A percentile compares a stretch with the other conserved stretches of the same genome.
Evolutionary conservation across 2,888 invertebrate genomes (phyloP).

Genomic region (Sceliomorpha sp.): DNA sequence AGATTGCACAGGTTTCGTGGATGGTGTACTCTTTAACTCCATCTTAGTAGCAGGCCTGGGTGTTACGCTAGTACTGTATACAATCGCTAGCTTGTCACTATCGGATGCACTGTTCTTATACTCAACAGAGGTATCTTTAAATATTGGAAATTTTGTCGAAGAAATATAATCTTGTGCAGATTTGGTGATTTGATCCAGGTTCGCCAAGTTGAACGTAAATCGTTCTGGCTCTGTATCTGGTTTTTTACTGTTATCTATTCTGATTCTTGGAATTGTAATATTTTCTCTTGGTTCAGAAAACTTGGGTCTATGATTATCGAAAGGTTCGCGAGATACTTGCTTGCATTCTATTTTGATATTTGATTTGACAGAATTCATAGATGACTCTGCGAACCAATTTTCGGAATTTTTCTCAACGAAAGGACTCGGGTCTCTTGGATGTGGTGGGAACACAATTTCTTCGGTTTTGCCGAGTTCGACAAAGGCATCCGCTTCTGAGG

Average conservation of each 20-base stretch:
- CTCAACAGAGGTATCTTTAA: constrained; percentile 17
- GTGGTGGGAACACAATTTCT: constrained; percentile 40
- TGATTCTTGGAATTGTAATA: constrained; percentile 25
- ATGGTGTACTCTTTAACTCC: constrained; percentile 60
- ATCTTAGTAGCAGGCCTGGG: constrained; percentile 58
- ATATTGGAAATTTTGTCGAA: constrained; percentile 43
- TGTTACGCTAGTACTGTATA: constrained; percentile 63
- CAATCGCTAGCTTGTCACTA: constrained; percentile 56
- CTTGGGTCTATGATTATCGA: constrained; percentile 60
- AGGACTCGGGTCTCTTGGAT: constrained; percentile 44
- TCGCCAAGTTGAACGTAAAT: constrained; percentile 69
- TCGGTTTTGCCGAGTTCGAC: constrained; percentile 44
- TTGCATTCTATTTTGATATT: constrained; percentile 42
- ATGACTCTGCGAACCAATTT: constrained; percentile 28
- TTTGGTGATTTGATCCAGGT: constrained; percentile 47
- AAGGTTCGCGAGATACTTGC: constrained; percentile 8
- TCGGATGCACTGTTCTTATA: constrained; percentile 20
- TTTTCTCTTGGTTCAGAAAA: constrained; percentile 61
- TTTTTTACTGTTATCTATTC: constrained; percentile 35
- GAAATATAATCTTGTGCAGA: constrained; percentile 44
- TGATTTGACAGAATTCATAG: constrained; percentile 5
- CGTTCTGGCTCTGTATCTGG: constrained; percentile 64
- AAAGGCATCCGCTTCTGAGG: constrained; percentile 37
- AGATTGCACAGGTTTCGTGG: constrained; percentile 63
- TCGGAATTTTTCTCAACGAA: constrained; percentile 35